Evolutionary conservation across 2,888 invertebrate species (phyloP), one percentile per base, ranked within the genome.

Genomic region (Protonemura montana): DNA sequence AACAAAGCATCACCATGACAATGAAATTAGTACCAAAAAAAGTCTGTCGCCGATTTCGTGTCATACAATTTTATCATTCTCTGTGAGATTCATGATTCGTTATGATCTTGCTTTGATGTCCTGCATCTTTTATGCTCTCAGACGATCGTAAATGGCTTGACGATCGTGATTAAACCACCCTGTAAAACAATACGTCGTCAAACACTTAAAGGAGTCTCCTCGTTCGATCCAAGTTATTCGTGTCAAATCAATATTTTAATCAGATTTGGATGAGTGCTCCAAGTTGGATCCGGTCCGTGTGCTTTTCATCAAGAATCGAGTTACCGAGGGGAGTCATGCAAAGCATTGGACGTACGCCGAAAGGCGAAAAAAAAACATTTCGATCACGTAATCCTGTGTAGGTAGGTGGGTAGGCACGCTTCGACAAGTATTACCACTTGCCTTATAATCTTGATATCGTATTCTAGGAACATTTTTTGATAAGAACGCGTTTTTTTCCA

Each of bases 161-260:
- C 5, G 10, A 35, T 3, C 3, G 10, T 35, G 35, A 10, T 35
- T 10, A 3, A 35, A 10, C 35, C 35, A 10, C 35, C 35, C 35
- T 59, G 21, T 21, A 59, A 3, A 21, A 59, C 59, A 21, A 59
- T 59, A 21, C 59, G 59, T 59, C 13, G 59, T 59, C 13, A 13
- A 21, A 59, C 59, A 10, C 35, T 3, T 13, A 59, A 59, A 59
- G n/a, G 13, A 59, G 59, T 35, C 59, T 59, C 13, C 59, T 16
- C 16, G 21, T 59, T 59, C 16, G 59, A 10, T 41, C 59, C 16
- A 21, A 21, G 59, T 7, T 59, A 59, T 59, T 59, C 59, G 59
- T 59, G 59, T 59, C 59, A 59, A 59, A 59, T 59, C 59, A 59
- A 59, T 59, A 59, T 59, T 59, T 59, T 59, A 59, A 59, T 59